Evolutionary conservation across 1,140 invertebrate species (phyloP).

Genomic region (Archegozetes longisetosus): DNA sequence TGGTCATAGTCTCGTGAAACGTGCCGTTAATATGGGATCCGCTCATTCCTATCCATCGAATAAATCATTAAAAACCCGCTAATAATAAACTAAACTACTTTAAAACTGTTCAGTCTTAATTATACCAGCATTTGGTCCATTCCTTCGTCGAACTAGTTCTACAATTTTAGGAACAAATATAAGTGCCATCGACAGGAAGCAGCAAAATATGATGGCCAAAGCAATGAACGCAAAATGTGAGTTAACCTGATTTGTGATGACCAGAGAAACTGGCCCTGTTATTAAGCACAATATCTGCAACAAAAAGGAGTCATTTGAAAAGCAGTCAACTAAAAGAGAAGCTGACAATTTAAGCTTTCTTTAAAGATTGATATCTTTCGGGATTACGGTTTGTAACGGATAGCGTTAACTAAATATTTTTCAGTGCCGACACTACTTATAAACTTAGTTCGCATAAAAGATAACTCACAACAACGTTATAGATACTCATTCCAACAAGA

Average conservation of each 20-base stretch:
- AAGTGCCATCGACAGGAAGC: slow-evolving; percentile 89
- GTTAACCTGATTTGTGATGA: slow-evolving; percentile 85
- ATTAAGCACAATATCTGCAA: slow-evolving; percentile 69
- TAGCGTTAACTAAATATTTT: too few relatives aligned
- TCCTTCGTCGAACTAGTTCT: slow-evolving; percentile 19
- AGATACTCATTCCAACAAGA: slow-evolving; percentile 97
- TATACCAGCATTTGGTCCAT: slow-evolving; percentile 8
- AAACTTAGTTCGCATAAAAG: neutral
- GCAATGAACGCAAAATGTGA: slow-evolving; percentile 92
- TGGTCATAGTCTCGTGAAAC: slow-evolving; percentile 52
- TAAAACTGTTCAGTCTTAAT: neutral
- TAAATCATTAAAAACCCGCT: neutral
- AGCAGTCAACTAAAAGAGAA: neutral
- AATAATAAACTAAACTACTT: too few relatives aligned
- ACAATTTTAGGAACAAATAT: slow-evolving; percentile 86
- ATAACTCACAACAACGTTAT: slow-evolving; percentile 73
- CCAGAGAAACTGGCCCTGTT: slow-evolving; percentile 88
- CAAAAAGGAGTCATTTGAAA: neutral
- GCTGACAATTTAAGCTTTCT: too few relatives aligned
- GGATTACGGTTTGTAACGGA: too few relatives aligned
- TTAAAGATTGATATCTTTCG: too few relatives aligned
- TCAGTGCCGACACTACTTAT: neutral
- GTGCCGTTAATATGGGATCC: slow-evolving; percentile 18
- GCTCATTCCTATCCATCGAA: slow-evolving; percentile 17
- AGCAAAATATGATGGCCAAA: slow-evolving; percentile 86